Evolutionary conservation across 2,888 invertebrate species (phyloP).

Genomic region (Geophilus truncorum): DNA sequence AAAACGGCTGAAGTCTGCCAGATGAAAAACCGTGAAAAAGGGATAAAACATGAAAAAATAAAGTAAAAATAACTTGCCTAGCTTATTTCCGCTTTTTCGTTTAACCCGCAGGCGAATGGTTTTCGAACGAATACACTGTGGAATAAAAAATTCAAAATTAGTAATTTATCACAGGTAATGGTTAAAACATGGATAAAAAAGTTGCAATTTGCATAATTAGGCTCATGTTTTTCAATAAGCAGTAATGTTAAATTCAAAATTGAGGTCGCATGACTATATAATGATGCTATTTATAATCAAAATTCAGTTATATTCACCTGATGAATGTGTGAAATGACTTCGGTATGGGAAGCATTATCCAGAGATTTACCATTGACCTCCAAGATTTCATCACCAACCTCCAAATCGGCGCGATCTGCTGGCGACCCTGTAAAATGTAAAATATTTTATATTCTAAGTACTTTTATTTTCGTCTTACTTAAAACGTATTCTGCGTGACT

Average conservation of each 20-base stretch:
- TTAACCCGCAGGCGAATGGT: conserved; percentile 91
- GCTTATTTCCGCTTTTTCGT: conserved; percentile 75
- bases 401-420: conserved; percentile 83
- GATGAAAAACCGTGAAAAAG: not conserved
- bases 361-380: conserved; percentile 92
- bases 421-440: conserved; percentile 64
- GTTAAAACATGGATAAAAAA: conserved; percentile 7
- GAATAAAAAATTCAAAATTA: conserved; percentile 46
- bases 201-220: not conserved
- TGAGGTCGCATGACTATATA: not conserved
- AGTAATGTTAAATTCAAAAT: not conserved
- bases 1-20: no score
- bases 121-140: conserved; percentile 91
- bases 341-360: conserved; percentile 84
- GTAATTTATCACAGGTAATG: not conserved
- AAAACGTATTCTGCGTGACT: no score
- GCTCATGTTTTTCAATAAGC: not conserved
- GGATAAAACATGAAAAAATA: not conserved
- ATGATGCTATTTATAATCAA: not conserved
- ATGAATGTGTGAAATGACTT: conserved; percentile 90
- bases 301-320: conserved; percentile 57
- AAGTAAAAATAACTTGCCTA: conserved; percentile 72
- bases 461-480: no score
- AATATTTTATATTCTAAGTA: not conserved
- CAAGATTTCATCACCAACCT: conserved; percentile 94